Percentiles rank a stretch among this genome's conserved stretches.
Conservation (phyloP, 2,888 invertebrate species). For the Frankliniella fusca region DNA sequence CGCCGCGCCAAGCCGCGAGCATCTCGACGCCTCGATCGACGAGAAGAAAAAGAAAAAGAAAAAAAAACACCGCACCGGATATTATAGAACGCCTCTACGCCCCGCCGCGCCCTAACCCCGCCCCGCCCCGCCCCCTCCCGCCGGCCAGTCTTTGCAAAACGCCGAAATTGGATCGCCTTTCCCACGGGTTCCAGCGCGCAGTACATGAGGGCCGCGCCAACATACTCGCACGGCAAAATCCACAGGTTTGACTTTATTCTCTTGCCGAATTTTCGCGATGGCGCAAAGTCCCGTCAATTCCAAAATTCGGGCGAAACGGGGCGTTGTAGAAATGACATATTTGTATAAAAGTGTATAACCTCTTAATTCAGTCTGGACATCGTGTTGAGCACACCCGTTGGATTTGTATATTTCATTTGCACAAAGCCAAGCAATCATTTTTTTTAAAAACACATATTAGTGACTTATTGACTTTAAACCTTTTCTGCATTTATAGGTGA, state of each 20-base stretch:
- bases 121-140: conserved; percentile 23
- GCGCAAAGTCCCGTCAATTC: not conserved
- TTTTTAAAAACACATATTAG: too few species aligned
- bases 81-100: not conserved
- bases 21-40: too few species aligned
- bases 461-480: not conserved
- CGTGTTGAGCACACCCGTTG: too few species aligned
- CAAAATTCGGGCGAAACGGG: too few species aligned
- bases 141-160: conserved; percentile 19
- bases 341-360: not conserved
- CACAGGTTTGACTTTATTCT: not conserved
- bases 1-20: not conserved
- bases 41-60: too few species aligned
- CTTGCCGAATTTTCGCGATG: not conserved
- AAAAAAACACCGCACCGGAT: not conserved
- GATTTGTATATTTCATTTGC: not conserved
- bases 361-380: too few species aligned
- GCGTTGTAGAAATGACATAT: not conserved
- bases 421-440: not conserved
- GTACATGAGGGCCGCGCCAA: not conserved
- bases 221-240: not conserved
- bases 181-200: conserved; percentile 2
- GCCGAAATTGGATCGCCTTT: conserved; percentile 14
- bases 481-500: too few species aligned
- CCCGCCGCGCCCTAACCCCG: too few species aligned